Base-by-base conservation (phyloP, 2,888 invertebrate genomes). In the Agapostemon virescens region DNA sequence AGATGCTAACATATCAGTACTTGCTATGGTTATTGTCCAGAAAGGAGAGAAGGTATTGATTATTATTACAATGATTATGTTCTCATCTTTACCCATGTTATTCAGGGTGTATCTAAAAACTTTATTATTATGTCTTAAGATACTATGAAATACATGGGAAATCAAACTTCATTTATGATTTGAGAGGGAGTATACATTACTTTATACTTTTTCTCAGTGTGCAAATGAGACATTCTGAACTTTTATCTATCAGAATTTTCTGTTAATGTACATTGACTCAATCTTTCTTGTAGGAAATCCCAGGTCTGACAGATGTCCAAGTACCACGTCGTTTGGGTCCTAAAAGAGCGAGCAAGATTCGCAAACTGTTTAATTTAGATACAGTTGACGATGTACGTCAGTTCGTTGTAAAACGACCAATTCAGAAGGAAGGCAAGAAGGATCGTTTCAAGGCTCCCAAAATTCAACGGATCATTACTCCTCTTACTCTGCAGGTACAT, bases 381-480 rank as follows among this genome's bases (percentile, higher is more conserved):
- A 99, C 99, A 94, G 97, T 98, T 91, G 99, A 99, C 93, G 99
- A 99, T 94, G 99, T 99, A 1, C 95, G 98, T 88, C 97, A 98
- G 88, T 99, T 97, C 92, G 99, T 99, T 77, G 98, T 99, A 84
- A 98, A 98, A 93, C 96, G 98, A 82, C 97, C 98, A 11, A 92
- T 96, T 55, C 91, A 91, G 74, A 96, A 95, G 88, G 94, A 94
- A 85, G 94, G 94, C 40, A 94, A 94, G 84, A 95, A 95, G 89
- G 94, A 93, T 74, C 93, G 94, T 33, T 94, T 94, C 86, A 96
- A 96, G 93, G 96, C 96, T 0, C 97, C 97, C 33, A 97, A 97
- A 92, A 96, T 97, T 86, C 97, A 97, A 92, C 95, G 97, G 85
- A 94, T 97, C 52, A 95, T 97, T 83, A 97, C 97, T 55, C 97